Evolutionary conservation across 2,888 invertebrate species (phyloP), one percentile per base, ranked within the genome.

Genomic region (Cheilosia vernalis): DNA sequence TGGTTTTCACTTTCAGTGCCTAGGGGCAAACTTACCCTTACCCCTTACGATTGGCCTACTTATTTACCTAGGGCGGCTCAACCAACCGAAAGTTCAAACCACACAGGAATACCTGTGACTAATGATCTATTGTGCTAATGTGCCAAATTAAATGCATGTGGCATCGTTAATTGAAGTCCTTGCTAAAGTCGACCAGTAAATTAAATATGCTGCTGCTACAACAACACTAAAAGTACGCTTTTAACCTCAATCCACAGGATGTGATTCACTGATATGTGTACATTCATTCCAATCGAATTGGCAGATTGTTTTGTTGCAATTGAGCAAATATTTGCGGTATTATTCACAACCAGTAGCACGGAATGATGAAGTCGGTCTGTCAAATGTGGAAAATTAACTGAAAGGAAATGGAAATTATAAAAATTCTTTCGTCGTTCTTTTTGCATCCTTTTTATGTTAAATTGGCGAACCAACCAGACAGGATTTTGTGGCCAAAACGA

Each of bases 321-420:
- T 61, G 47, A 63, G 51, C 61, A 73, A 77, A 56, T 78, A 67
- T 56, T 77, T 83, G 72, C 27, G 73, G 78, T 33, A 49, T 51
- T 67, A 73, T 67, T 44, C 21, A 17, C 55, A 56, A 58, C 74
- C 67, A 61, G 40, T 44, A 40, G n/a, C 19, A 37, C 74, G 5
- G 49, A 55, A 55, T 55, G 80, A 42, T 42, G 53, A 69, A 69
- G 49, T 44, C 27, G 33, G 67, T 78, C 55, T 53, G 53, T 37
- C 53, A 30, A 66, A 82, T 66, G 66, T 44, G 55, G 17, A 61
- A 74, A 83, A 83, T 81, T 83, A 63, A 67, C 78, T 63, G 73
- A 83, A 73, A 73, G 78, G 78, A 73, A 73, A 78, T 78, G 72
- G 30, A 67, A 83, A 83, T 78, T 73, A 78, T 78, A 49, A 56